Base-by-base conservation (phyloP, 1,140 invertebrate genomes). In the Sycophila sp. region DNA sequence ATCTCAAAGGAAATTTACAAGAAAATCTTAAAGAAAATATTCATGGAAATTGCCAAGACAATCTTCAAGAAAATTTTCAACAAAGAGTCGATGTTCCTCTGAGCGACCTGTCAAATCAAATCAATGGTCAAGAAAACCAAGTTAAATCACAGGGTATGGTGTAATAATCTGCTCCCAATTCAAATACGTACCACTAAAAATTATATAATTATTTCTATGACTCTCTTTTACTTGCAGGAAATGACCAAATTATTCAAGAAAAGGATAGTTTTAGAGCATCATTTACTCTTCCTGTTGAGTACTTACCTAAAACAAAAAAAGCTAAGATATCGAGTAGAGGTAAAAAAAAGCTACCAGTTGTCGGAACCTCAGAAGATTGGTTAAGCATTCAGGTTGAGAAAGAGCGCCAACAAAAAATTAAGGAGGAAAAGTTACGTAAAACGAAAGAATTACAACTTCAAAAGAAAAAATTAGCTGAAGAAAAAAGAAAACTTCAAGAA, bases 221-320 rank as follows among this genome's bases (percentile, higher is more conserved):
- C n/a, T n/a, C n/a, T n/a, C n/a, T n/a, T n/a, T n/a, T n/a, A n/a
- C n/a, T n/a, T n/a, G n/a, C 38, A 40, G 7, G 6, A 40, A 40
- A 40, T 40, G 11, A 0, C 11, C 38, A 40, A 7, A 40, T 40
- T 0, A 40, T 15, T 40, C 7, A 13, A 40, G 7, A 40, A 13
- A 40, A 40, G 7, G 38, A 40, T 7, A 40, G 11, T 40, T 40
- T 40, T 13, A 7, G 11, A 7, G 0, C 7, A 40, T 34, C 22
- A 19, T 59, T 59, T 19, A 59, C 56, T 38, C 34, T 59, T 13
- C 56, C 56, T 36, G 7, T 38, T 15, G 56, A 59, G 15, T 59
- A 59, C 17, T 40, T 59, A 22, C 32, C 56, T 30, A 40, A 32
- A 59, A 59, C 5, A 6, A 47, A 47, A 47, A 47, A 47, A 17